Conservation (phyloP, 2,113 vertebrate species). For the Nansenia antarctica region DNA sequence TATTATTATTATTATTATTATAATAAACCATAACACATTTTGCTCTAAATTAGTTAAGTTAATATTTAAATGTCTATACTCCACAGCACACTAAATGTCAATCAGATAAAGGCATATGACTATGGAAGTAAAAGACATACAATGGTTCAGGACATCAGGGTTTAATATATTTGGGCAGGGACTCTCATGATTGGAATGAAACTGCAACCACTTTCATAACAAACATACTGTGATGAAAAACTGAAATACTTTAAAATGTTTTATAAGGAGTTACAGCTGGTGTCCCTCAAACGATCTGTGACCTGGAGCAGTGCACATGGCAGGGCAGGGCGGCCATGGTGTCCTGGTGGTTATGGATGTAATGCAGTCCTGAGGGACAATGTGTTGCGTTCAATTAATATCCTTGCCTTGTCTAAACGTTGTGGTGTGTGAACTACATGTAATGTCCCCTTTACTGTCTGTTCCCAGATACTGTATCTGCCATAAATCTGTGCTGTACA, state of each 20-base stretch:
- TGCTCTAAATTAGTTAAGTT: not conserved
- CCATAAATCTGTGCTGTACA: too few relatives aligned
- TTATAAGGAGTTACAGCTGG: constrained; percentile 36
- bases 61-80: not conserved
- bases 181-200: not conserved
- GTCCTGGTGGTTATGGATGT: too few relatives aligned
- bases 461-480: too few relatives aligned
- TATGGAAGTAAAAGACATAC: constrained; percentile 12
- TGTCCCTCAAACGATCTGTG: constrained; percentile 25
- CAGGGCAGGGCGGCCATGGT: too few relatives aligned
- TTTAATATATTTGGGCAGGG: constrained; percentile 25
- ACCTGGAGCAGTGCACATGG: not conserved
- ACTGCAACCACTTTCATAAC: too few relatives aligned
- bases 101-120: constrained; percentile 18
- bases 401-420: too few relatives aligned
- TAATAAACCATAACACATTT: not conserved
- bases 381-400: too few relatives aligned
- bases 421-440: too few relatives aligned
- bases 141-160: constrained; percentile 10
- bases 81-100: not conserved
- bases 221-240: not conserved
- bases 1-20: too few relatives aligned
- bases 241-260: constrained; percentile 21
- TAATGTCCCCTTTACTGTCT: too few relatives aligned
- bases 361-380: too few relatives aligned